phyloP scores from a whole-genome alignment of 2,113 vertebrate genomes.

The Bubo scandiacus region DNA sequence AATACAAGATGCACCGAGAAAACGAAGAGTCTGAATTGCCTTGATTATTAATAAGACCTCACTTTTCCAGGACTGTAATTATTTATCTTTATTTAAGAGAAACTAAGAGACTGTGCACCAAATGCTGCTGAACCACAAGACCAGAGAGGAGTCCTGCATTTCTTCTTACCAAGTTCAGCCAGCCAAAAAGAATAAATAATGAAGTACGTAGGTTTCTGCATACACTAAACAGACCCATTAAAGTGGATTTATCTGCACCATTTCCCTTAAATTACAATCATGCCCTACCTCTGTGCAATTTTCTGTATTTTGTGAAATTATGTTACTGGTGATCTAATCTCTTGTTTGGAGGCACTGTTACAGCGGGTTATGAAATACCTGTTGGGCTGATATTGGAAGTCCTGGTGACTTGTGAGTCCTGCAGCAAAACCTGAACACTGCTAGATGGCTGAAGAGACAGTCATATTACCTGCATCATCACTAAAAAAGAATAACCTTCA shows the following conservation, averaged over 20 bases:
- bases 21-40: background rate
- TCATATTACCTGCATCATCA: background rate
- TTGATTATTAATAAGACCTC: slow-evolving; percentile 7
- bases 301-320: slow-evolving; percentile 69
- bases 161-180: slow-evolving; percentile 52
- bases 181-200: slow-evolving; percentile 71
- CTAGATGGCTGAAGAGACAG: background rate
- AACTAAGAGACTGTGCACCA: background rate
- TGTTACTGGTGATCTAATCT: background rate
- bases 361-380: background rate
- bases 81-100: slow-evolving; percentile 31
- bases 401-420: background rate
- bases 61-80: slow-evolving; percentile 29
- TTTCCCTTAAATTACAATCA: slow-evolving; percentile 75
- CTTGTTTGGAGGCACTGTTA: background rate
- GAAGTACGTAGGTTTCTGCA: slow-evolving; percentile 55
- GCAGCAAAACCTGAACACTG: background rate
- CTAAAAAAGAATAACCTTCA: background rate
- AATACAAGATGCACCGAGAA: background rate
- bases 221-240: slow-evolving; percentile 72
- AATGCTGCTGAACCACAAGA: slow-evolving; percentile 41
- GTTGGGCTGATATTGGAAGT: background rate
- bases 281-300: slow-evolving; percentile 60
- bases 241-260: slow-evolving; percentile 79
- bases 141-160: slow-evolving; percentile 1